Evolutionary conservation across 2,113 vertebrate genomes (phyloP), one percentile per base, ranked within the genome.

Genomic region (Sander lucioperca): DNA sequence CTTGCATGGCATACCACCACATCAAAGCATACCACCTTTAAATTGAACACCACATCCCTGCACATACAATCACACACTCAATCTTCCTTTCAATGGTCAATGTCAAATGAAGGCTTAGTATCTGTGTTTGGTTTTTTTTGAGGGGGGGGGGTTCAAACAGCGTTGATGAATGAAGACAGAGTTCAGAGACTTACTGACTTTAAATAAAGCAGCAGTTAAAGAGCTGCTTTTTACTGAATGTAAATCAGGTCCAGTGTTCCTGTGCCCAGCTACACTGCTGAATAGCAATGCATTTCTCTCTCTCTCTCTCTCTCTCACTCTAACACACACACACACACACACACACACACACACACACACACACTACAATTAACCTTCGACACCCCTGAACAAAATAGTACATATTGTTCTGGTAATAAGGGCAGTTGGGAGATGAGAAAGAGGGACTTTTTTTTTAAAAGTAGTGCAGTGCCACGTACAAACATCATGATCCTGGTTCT

Each of bases 321-420:
- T 27, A 27, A 67, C 63, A 9, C 50, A 54, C 19, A n/a, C 21
- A 50, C 27, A 63, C 43, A 30, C 18, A 8, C 36, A 4, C 47
- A 25, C 18, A 30, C 12, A 48, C 25, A 61, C 36, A 56, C 48
- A 36, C 25, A 53, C 66, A 6, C 13, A 48, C 51, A 33, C 14
- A 16, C 69, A 67, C 58, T 70, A 75, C 76, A 81, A 74, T 87
- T 87, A 78, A 83, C 74, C 74, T 87, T 16, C 2, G 7, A 83
- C 68, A 71, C 39, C 69, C 8, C 65, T 59, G 43, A 78, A 79
- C 27, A 77, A 68, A 79, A 86, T 78, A 70, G 56, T 56, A 56
- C 50, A 80, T 73, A 79, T 81, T 63, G 36, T 50, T 62, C 70
- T 78, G 23, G 3, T 77, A 68, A 86, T 51, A 69, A 78, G 36